Evolutionary conservation across 1,140 invertebrate species (phyloP).

Genomic region (Drosophila subobscura): DNA sequence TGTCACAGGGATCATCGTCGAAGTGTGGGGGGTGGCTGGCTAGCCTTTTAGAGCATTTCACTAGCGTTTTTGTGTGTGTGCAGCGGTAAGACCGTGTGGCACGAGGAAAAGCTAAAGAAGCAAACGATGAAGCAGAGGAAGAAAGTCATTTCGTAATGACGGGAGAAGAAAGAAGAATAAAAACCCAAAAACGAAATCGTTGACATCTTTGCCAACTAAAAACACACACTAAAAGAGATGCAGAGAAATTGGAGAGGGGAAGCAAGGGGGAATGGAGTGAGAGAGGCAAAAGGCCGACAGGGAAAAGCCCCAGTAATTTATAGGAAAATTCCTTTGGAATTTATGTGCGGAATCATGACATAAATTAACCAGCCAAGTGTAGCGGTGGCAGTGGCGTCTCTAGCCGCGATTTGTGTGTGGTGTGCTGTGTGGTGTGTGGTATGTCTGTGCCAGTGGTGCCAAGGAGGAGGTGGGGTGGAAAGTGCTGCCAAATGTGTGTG

Average conservation of each 20-base stretch:
- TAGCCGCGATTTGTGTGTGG: constrained; percentile 27
- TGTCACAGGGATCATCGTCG: constrained; percentile 60
- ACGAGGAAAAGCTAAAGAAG: constrained; percentile 20
- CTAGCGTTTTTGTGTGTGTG: constrained; percentile 43
- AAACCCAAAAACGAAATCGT: constrained; percentile 46
- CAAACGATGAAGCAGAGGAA: constrained; percentile 43
- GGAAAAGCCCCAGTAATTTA: constrained; percentile 70
- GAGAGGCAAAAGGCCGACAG: constrained; percentile 29
- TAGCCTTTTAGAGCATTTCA: constrained; percentile 51
- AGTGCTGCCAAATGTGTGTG: constrained; percentile 11
- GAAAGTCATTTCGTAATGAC: constrained; percentile 66
- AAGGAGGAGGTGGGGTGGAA: not conserved
- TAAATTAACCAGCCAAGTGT: constrained; percentile 68
- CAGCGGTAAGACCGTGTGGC: constrained; percentile 28
- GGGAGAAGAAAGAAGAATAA: constrained; percentile 23
- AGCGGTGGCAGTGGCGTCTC: constrained; percentile 5
- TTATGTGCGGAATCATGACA: constrained; percentile 77
- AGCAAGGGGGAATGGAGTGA: constrained; percentile 4
- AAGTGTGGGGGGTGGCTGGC: constrained; percentile 10
- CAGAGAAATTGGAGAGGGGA: not conserved
- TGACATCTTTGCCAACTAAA: constrained; percentile 67
- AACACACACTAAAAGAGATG: constrained; percentile 19
- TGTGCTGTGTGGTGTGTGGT: constrained; percentile 28
- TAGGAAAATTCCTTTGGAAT: constrained; percentile 71
- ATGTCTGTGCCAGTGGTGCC: constrained; percentile 10